Conservation (phyloP, 2,888 invertebrate genomes). For the Molanna angustata region DNA sequence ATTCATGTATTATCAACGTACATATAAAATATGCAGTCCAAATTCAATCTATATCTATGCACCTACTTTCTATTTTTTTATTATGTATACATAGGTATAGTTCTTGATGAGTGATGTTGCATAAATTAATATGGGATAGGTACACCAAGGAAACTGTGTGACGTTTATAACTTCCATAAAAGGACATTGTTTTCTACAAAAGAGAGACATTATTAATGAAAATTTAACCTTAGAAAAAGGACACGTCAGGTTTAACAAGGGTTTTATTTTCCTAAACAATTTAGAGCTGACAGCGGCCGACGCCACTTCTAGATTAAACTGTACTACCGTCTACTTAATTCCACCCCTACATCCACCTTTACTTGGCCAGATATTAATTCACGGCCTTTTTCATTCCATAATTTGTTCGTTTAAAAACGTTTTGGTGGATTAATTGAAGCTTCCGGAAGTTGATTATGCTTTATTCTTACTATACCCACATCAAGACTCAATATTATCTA, state of each 20-base stretch:
- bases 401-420: conserved; percentile 11
- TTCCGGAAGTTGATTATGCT: conserved; percentile 4
- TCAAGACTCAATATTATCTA: too few species aligned
- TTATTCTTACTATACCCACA: too few species aligned
- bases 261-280: conserved; percentile 8
- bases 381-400: conserved; percentile 1
- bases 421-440: conserved; percentile 6
- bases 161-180: too few species aligned
- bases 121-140: too few species aligned
- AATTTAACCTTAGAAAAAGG: conserved; percentile 13
- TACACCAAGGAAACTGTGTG: too few species aligned
- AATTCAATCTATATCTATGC: too few species aligned
- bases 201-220: conserved; percentile 7
- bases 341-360: neutral
- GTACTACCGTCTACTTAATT: neutral
- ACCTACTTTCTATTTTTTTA: too few species aligned
- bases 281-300: conserved; percentile 6
- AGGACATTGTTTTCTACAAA: too few species aligned
- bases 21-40: too few species aligned
- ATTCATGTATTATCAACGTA: too few species aligned
- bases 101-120: too few species aligned
- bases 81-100: too few species aligned
- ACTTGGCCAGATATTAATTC: conserved; percentile 4
- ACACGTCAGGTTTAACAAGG: conserved; percentile 6
- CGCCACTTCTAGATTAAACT: conserved; percentile 3